Evolutionary conservation across 2,888 invertebrate species (phyloP), one percentile per base, ranked within the genome.

Genomic region (Volucella bombylans): DNA sequence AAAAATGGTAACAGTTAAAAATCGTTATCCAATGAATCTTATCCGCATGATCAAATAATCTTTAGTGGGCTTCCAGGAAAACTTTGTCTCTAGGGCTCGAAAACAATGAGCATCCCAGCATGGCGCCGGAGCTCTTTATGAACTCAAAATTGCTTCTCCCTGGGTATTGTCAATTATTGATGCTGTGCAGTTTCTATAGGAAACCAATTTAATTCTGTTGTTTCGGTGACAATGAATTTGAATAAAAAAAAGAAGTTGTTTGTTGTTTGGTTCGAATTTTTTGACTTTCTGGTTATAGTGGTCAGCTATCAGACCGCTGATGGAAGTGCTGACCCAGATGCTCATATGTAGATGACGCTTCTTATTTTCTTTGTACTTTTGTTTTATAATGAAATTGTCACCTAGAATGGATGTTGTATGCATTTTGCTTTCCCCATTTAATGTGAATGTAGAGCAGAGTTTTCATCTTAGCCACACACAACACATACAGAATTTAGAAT

Each of bases 111-210:
- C 4, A 18, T 15, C 80, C 39, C 80, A 49, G 68, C 68, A 81
- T 74, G 80, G 23, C 54, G 73, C 31, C 74, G 31, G 4, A 10
- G 8, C 10, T 15, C 10, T 59, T 10, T 12, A n/a, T 23, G 43
- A 54, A 62, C 41, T 64, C 41, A 15, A 81, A 41, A 81, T 76
- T 59, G 55, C 64, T 64, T 71, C 76, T 57, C 76, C 38, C 64
- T 71, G 81, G 76, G 81, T 76, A 6, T 31, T 31, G 76, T 69
- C 81, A 68, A 54, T 67, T 59, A 67, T 80, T 61, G 79, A 65
- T 14, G 54, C 61, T 67, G 55, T 74, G 57, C 54, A 49, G 57
- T n/a, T 67, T 11, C 38, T 59, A 68, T 10, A 57, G 47, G 6
- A 64, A 64, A 55, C 62, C 55, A 62, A 69, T 69, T 77, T 45